Evolutionary conservation across 2,113 vertebrate genomes (phyloP), one percentile per base, ranked within the genome.

Genomic region (Phyllopteryx taeniolatus): DNA sequence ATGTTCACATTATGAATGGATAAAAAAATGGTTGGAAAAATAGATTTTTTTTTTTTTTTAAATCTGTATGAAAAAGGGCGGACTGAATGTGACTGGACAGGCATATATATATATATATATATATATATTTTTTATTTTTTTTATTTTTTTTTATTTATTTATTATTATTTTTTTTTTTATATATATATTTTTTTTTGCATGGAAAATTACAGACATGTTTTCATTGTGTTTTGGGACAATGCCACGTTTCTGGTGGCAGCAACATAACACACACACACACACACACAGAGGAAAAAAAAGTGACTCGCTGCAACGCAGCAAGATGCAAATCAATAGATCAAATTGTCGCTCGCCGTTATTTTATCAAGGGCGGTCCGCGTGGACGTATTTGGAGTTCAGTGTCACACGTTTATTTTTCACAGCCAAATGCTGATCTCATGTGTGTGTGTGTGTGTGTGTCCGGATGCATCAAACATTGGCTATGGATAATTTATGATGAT

Each of bases 291-390:
- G 56, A 79, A 84, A 82, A 17, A n/a, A 59, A 9, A 60, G 10
- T 5, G n/a, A 8, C n/a, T n/a, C n/a, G n/a, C n/a, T n/a, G n/a
- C 11, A 3, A 59, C n/a, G 72, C 74, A 43, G 81, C 77, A 72
- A 79, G 74, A 87, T 71, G 35, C 74, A 70, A 76, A 84, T 88
- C 87, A 84, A 90, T 91, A 86, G 79, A 88, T 89, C 87, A 91
- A 87, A 89, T 82, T 89, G 87, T 89, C 81, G 81, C 79, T 86
- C 70, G 73, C 76, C 77, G 79, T 83, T 82, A 91, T 90, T 84
- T 87, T 78, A 84, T 87, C 86, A 84, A 88, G 68, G 81, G 79
- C 85, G 19, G 79, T 75, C 77, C 51, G 22, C 77, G 59, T 13
- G 76, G 76, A 77, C 83, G 83, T 83, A 76, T 68, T 71, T 66